These are phyloP conservation scores for Drosophila histrio DNA, from an alignment of 2,888 invertebrate species.

Conservation along the genomic window DNA sequence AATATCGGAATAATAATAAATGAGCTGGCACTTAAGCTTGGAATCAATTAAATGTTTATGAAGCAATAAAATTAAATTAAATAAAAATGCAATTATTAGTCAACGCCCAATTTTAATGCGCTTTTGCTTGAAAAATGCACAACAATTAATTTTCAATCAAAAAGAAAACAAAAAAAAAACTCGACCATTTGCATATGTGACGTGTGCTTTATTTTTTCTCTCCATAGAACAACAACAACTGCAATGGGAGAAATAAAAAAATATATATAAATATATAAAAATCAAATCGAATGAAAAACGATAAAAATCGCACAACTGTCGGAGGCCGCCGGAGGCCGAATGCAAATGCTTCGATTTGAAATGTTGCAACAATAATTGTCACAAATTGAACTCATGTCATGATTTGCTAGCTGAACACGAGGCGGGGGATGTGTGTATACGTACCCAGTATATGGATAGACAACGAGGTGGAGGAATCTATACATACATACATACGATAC, in stretches of 20 bases:
- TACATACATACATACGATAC: too few species aligned
- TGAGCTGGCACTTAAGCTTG: neutral
- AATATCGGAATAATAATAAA: conserved; percentile 13
- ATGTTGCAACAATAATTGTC: conserved; percentile 83
- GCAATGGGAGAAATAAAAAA: conserved; percentile 24
- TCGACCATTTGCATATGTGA: conserved; percentile 52
- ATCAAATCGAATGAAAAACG: conserved; percentile 40
- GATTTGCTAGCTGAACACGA: conserved; percentile 67
- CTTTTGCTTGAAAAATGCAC: conserved; percentile 55
- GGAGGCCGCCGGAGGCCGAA: conserved; percentile 56
- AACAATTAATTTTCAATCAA: conserved; percentile 69
- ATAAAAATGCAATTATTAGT: conserved; percentile 61
- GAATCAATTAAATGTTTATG: conserved; percentile 31
- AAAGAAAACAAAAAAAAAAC: conserved; percentile 22
- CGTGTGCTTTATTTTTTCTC: conserved; percentile 24
- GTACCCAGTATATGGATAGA: neutral
- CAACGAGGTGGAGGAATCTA: neutral
- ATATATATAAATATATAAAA: conserved; percentile 27
- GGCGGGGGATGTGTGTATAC: neutral
- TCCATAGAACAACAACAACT: conserved; percentile 11
- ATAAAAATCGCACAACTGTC: conserved; percentile 53
- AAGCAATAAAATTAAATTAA: conserved; percentile 41
- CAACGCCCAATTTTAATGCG: conserved; percentile 67
- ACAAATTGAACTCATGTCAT: conserved; percentile 83
- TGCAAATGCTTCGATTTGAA: conserved; percentile 67